Conservation (phyloP, 2,113 vertebrate species). For the Cryptomyrus ogoouensis region DNA sequence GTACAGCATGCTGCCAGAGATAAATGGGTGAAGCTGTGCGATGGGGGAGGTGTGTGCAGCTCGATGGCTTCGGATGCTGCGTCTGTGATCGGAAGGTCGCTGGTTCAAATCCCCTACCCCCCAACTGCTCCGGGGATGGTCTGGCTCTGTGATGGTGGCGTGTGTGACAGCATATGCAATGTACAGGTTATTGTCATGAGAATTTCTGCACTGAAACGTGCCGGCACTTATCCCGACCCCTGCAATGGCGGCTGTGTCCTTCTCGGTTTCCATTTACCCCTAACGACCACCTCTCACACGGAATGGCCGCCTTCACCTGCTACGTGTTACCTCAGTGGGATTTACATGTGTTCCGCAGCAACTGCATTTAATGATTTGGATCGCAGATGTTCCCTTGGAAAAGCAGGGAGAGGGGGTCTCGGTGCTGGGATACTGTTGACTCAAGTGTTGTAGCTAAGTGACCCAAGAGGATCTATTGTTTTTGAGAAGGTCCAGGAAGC, state of each 20-base stretch:
- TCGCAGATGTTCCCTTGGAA: slow-evolving; percentile 53
- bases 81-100: background rate
- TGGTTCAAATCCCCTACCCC: background rate
- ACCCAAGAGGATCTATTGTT: slow-evolving; percentile 50
- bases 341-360: slow-evolving; percentile 40
- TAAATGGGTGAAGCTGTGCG: background rate
- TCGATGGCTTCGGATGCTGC: background rate
- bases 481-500: slow-evolving; percentile 43
- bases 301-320: background rate
- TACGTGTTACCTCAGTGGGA: slow-evolving; percentile 37
- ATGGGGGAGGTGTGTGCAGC: background rate
- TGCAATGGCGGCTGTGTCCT: background rate
- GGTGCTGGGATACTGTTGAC: slow-evolving; percentile 52
- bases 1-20: background rate
- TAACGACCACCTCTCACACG: background rate
- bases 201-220: background rate
- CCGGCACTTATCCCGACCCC: slow-evolving; percentile 10
- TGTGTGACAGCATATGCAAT: background rate
- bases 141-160: background rate
- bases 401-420: slow-evolving; percentile 48
- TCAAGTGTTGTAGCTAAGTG: slow-evolving; percentile 46
- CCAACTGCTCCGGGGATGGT: background rate
- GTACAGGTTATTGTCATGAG: background rate
- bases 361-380: slow-evolving; percentile 39
- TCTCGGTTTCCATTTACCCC: background rate